These are phyloP conservation scores for Aurelia aurita DNA, from an alignment of 30 jellyfish, hydroid and myxozoan species.

Conservation along the genomic window DNA sequence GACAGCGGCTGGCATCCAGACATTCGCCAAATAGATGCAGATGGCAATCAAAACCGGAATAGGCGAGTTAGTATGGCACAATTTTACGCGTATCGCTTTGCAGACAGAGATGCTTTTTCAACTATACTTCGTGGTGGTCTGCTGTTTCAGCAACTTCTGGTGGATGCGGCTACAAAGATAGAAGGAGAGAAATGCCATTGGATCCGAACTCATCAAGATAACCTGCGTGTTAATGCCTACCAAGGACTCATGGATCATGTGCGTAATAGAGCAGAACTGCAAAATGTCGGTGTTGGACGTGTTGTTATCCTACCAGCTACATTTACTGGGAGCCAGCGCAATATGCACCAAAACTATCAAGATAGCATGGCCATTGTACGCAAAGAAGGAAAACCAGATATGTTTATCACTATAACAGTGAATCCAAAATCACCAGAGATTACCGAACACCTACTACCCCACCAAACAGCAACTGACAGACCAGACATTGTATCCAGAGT, in stretches of 20 bases:
- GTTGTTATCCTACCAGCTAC: conserved; percentile 43
- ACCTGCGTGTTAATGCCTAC: background rate
- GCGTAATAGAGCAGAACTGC: background rate
- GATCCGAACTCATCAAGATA: background rate
- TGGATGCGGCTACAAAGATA: background rate
- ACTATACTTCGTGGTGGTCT: background rate
- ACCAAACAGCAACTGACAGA: background rate
- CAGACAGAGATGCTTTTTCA: background rate
- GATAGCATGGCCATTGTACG: conserved; percentile 43
- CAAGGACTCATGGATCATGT: background rate
- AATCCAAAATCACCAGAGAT: too few relatives aligned
- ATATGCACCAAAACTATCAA: conserved; percentile 21
- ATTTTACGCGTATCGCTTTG: background rate
- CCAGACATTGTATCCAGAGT: conserved; percentile 59
- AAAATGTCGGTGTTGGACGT: conserved; percentile 25
- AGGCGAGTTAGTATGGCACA: background rate
- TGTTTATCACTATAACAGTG: too few relatives aligned
- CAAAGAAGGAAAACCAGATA: too few relatives aligned
- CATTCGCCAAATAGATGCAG: background rate
- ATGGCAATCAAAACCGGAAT: background rate
- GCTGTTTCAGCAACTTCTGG: background rate
- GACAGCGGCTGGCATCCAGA: conserved; percentile 36
- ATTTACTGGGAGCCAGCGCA: conserved; percentile 33
- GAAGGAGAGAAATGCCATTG: background rate
- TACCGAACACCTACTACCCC: background rate